Evolutionary conservation across 1,140 invertebrate species (phyloP), one percentile per base, ranked within the genome.

Genomic region (Drosophila bipectinata): DNA sequence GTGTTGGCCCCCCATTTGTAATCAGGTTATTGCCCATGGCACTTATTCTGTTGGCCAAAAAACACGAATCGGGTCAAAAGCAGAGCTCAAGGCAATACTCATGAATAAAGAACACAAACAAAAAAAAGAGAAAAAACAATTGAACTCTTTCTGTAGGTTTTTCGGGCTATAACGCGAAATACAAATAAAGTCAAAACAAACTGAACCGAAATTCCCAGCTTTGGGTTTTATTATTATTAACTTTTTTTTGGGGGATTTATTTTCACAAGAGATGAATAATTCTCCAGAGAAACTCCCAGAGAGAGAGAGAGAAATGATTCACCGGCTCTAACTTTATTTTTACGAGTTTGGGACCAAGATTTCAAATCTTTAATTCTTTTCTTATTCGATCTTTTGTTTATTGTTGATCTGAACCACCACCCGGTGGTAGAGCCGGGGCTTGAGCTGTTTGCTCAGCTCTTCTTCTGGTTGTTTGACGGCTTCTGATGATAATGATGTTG

Each of bases 31-130:
- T 83, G 80, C 55, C 77, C 80, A 32, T 51, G 26, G 4, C 26
- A 7, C 26, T 32, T 41, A 30, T 57, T 24, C 10, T 9, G 12
- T 47, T 44, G 32, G 30, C 32, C 39, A 56, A 48, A 18, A 18
- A 21, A 34, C 58, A 63, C 72, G 63, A 84, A 80, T 77, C 57
- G 75, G 81, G 81, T 84, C 80, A 84, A 74, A 72, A 55, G 45
- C 68, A 57, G n/a, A 18, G 72, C 77, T 62, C 45, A 44, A 48
- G 48, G 54, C 55, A 12, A 2, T 37, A n/a, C 34, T 37, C 34
- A 37, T 37, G 34, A 37, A 37, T 37, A 37, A 37, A 37, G 41
- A 44, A 44, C 15, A 15, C 15, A 15, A 15, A n/a, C n/a, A 4
- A 14, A 44, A 14, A 44, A 9, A 44, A 1, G 14, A 9, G 14